Conservation (phyloP, 2,888 invertebrate species). For the Bombylius discolor region DNA sequence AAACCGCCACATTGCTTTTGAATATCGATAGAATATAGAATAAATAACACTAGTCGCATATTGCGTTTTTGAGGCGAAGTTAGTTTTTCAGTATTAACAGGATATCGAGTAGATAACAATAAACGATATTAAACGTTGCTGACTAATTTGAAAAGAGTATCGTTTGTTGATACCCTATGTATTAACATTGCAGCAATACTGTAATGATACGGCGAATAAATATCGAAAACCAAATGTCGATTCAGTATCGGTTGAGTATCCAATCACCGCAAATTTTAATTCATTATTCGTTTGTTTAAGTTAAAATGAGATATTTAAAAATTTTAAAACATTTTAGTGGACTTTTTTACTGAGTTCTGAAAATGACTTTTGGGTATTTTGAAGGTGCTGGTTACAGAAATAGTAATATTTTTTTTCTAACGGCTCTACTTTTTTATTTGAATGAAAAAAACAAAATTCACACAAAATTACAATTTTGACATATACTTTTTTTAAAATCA, state of each 20-base stretch:
- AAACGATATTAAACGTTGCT: background rate
- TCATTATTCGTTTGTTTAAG: too few relatives aligned
- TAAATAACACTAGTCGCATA: background rate
- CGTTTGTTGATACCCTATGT: background rate
- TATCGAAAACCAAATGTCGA: background rate
- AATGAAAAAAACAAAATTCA: too few relatives aligned
- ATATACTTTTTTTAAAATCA: too few relatives aligned
- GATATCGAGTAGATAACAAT: background rate
- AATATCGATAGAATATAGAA: background rate
- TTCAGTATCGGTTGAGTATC: background rate
- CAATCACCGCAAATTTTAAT: background rate
- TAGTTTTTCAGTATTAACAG: background rate
- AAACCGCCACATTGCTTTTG: background rate
- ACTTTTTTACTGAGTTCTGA: too few relatives aligned
- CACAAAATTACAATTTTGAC: too few relatives aligned
- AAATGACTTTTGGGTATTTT: too few relatives aligned
- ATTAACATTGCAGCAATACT: background rate
- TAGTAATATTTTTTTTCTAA: too few relatives aligned
- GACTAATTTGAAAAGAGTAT: background rate
- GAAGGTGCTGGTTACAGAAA: too few relatives aligned
- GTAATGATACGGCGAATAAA: background rate
- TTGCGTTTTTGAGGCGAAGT: background rate
- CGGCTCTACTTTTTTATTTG: too few relatives aligned
- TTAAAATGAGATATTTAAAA: too few relatives aligned
- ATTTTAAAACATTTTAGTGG: too few relatives aligned